Evolutionary conservation across 1,140 invertebrate genomes (phyloP), one percentile per base, ranked within the genome.

Genomic region (Plutomurus gul): DNA sequence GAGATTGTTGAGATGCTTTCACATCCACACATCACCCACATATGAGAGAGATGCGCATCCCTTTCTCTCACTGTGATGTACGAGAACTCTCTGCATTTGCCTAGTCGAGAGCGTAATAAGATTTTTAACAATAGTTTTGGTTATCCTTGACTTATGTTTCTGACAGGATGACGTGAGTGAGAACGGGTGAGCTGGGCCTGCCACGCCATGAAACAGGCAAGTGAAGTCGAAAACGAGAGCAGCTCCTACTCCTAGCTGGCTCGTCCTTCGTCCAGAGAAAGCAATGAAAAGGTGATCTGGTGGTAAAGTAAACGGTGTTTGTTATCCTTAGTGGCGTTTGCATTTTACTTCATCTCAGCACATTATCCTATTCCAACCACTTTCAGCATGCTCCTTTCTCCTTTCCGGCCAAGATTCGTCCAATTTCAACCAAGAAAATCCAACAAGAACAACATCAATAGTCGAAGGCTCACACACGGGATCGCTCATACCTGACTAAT

Each of bases 41-140:
- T n/a, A n/a, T n/a, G n/a, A n/a, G n/a, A n/a, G n/a, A n/a, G n/a
- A n/a, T n/a, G n/a, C n/a, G n/a, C n/a, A n/a, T n/a, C n/a, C n/a
- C n/a, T n/a, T n/a, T n/a, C n/a, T n/a, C n/a, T n/a, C n/a, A n/a
- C n/a, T n/a, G n/a, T n/a, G n/a, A n/a, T n/a, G n/a, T n/a, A n/a
- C n/a, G n/a, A n/a, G n/a, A n/a, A n/a, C n/a, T n/a, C n/a, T n/a
- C n/a, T n/a, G n/a, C n/a, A n/a, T n/a, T n/a, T n/a, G n/a, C 18
- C 4, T 18, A 51, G 47, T 20, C 10, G 20, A 30, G 56, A 65
- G 56, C 30, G 56, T 65, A 65, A 65, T 65, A 65, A 65, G 27
- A 65, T 33, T 65, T 65, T 65, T 65, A 65, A 65, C 56, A 65
- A 65, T 65, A 65, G 56, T 65, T 65, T 65, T 51, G 47, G 47